Percentiles rank a stretch among this genome's conserved stretches.
phyloP scores from a whole-genome alignment of 92 coral and sea anemone species.

The Muricea muricata region DNA sequence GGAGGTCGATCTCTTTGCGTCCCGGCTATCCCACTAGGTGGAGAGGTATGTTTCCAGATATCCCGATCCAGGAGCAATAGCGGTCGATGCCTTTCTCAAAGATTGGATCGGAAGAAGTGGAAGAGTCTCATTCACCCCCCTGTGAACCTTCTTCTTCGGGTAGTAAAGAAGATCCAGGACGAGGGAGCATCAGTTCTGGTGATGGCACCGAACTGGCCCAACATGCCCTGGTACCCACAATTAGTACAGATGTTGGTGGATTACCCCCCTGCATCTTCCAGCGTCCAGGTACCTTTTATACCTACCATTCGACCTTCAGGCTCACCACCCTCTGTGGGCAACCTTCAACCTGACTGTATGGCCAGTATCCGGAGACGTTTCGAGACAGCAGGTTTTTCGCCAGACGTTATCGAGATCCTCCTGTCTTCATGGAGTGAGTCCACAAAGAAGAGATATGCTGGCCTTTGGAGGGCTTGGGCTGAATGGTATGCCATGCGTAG shows the following conservation, averaged over 20 bases:
- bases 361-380: conserved; percentile 4
- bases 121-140: conserved; percentile 49
- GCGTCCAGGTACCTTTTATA: conserved; percentile 34
- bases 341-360: not conserved
- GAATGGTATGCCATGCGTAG: conserved; percentile 49
- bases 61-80: too few relatives aligned
- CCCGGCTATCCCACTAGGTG: conserved; percentile 42
- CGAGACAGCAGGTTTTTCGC: conserved; percentile 48
- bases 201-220: conserved; percentile 62
- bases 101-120: conserved; percentile 65
- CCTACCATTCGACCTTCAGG: conserved; percentile 43
- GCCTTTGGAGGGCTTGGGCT: too few relatives aligned
- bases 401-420: conserved; percentile 43
- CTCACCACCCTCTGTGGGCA: conserved; percentile 10
- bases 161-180: conserved; percentile 39
- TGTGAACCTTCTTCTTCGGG: conserved; percentile 56
- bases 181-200: conserved; percentile 56
- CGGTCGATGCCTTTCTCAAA: conserved; percentile 62
- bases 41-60: conserved; percentile 55
- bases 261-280: conserved; percentile 49
- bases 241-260: conserved; percentile 43
- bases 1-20: conserved; percentile 65
- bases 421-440: conserved; percentile 40
- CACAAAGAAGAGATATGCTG: conserved; percentile 53
- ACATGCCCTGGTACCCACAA: conserved; percentile 63